Evolutionary conservation across 2,797 vertebrate genomes (phyloP), one percentile per base, ranked within the genome.

Genomic region (Coluber constrictor): DNA sequence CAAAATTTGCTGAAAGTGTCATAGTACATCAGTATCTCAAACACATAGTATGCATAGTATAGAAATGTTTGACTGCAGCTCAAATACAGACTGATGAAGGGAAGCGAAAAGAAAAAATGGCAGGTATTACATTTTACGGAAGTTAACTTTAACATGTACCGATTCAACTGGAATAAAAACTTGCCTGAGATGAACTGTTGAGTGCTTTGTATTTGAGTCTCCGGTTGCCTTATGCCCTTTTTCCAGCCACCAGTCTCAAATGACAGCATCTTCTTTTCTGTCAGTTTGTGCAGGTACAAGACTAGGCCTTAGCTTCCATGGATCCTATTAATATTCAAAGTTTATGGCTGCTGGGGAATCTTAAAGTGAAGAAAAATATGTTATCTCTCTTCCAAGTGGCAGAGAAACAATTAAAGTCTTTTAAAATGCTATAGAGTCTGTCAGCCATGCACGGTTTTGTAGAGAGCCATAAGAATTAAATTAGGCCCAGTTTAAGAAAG

Each of bases 321-420:
- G 0, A 0, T 66, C 54, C 86, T 43, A 87, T 88, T 92, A 92
- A 91, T 0, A 0, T 27, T 16, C 54, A 88, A 51, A 55, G 54
- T 93, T 93, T 91, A 93, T 92, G 92, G 74, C 70, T 79, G 56
- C 37, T 93, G 25, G 90, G 91, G 18, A 92, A 88, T 93, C 90
- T 91, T 88, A 94, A 93, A 83, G 57, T 51, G 1, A 10, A 87
- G 93, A 91, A 60, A 20, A 60, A 93, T 59, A 37, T 0, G 0
- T 90, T 94, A 94, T 37, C 3, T 94, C 90, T 94, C 11, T 93
- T 96, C 92, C 88, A 92, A 94, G 89, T 61, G 94, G 70, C 89
- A 95, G 79, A 93, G 63, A 74, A 95, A 89, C 90, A 88, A 54
- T 57, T 87, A 29, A 92, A 90, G 25, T 87, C 86, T 91, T 92